These are phyloP conservation scores for Echinops telfairi DNA, from an alignment of 2,113 vertebrate species.

Conservation along the genomic window DNA sequence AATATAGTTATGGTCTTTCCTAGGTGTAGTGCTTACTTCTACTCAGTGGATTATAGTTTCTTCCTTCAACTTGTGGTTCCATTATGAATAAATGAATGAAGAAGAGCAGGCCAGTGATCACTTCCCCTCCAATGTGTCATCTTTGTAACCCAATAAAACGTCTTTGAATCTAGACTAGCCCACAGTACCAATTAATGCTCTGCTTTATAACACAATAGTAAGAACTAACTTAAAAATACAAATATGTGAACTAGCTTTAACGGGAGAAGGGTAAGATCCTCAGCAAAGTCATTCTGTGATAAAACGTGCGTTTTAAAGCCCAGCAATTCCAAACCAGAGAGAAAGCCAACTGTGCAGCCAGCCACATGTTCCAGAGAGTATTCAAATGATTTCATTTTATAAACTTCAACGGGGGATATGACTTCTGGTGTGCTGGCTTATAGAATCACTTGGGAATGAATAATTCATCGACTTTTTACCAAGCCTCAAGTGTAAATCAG, in stretches of 20 bases:
- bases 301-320: constrained; percentile 59
- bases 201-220: neutral
- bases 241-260: neutral
- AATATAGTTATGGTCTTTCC: neutral
- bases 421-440: constrained; percentile 85
- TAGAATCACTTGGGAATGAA: constrained; percentile 85
- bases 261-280: constrained; percentile 26
- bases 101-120: neutral
- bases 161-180: neutral
- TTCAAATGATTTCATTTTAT: constrained; percentile 83
- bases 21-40: neutral
- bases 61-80: neutral
- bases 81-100: constrained; percentile 23
- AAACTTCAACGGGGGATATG: constrained; percentile 81
- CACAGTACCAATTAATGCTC: constrained; percentile 4
- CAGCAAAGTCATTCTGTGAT: constrained; percentile 46
- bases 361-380: constrained; percentile 74
- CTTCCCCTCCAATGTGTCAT: neutral
- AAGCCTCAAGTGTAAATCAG: constrained; percentile 87
- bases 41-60: neutral
- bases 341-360: constrained; percentile 50
- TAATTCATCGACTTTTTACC: constrained; percentile 88
- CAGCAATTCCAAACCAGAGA: constrained; percentile 56
- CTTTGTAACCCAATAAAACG: constrained; percentile 32
- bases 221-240: constrained; percentile 39